Evolutionary conservation across 2,888 invertebrate genomes (phyloP), one percentile per base, ranked within the genome.

Genomic region (Coecobrya sp.): DNA sequence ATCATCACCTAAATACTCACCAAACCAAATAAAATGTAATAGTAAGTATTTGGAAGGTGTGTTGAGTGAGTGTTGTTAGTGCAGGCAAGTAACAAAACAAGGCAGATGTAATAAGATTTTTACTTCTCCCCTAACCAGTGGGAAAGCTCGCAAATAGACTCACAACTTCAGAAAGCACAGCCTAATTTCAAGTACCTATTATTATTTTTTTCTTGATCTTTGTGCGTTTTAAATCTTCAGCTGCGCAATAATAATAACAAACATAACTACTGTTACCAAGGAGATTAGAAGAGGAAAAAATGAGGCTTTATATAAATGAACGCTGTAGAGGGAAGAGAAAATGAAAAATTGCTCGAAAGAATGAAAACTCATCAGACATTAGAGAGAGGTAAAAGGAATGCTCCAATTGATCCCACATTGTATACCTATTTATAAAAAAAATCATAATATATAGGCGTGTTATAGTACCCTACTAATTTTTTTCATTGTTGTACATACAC

Each of bases 1-100:
- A 70, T 88, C 88, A 87, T 92, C 92, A 89, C 92, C 92, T 86
- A 92, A 92, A 92, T 92, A 89, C 81, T 88, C 92, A 92, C 30
- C 65, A 86, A 92, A 92, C 59, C 92, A 92, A 89, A 86, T 92
- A 92, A 91, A 82, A 92, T 76, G 91, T 49, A 62, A 62, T 62
- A 36, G 49, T 79, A 8, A 36, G 49, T 79, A 8, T 10, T 62
- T 22, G 5, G 19, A 62, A 62, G 25, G 22, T 62, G 11, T 59
- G 59, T 59, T 49, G 49, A 49, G 16, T 4, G 25, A 79, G 19
- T 52, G 25, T 13, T 49, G 11, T 16, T 42, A 49, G 16, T 25
- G 45, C 45, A 76, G 22, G 45, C 45, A 76, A 16, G 19, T 73
- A 36, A 65, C 25, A 65, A 25, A 11, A 36, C 3, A 73, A 68